Evolutionary conservation across 2,113 vertebrate species (phyloP), one percentile per base, ranked within the genome.

Genomic region (Ageneiosus marmoratus): DNA sequence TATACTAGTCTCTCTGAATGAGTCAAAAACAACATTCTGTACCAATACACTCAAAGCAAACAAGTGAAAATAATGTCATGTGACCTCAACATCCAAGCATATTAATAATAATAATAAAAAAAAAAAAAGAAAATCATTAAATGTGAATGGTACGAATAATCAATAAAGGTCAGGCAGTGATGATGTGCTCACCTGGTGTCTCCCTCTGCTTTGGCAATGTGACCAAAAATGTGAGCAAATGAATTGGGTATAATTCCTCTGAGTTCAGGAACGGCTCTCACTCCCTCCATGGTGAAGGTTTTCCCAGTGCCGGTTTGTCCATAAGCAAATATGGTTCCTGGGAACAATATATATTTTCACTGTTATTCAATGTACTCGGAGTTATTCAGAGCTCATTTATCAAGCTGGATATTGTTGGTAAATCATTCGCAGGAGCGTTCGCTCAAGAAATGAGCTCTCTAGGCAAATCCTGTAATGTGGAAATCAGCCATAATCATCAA

Each of bases 241-340:
- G 98, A 99, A 92, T 99, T 99, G 29, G 98, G 98, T 82, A 99
- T 99, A 87, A 99, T 99, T 79, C 98, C 98, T 92, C 98, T 90
- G 65, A 99, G 97, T 84, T 99, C 98, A 80, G 98, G 98, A 84
- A 99, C 96, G n/a, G 96, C 96, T 88, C 97, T 94, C 70, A 98
- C 96, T 3, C 98, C 98, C 92, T 99, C 98, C 98, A 99, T 99
- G 63, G 98, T 99, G 89, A 98, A 99, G 0, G 98, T 99, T 93
- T 99, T 99, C 58, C 98, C 98, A 78, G 98, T 99, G 88, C 98
- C 98, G 70, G 98, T 99, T 90, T 99, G 98, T n/a, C 98, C 98
- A 87, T 99, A 99, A 50, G 98, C 98, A 93, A 99, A 99, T 91
- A 99, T 99, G 77, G 98, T 99, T 62, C 98, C 98, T 99, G 86